A percentile compares a stretch with the other conserved stretches of the same genome.
Conservation (phyloP, 2,888 invertebrate species). For the Dryococelus australis region DNA sequence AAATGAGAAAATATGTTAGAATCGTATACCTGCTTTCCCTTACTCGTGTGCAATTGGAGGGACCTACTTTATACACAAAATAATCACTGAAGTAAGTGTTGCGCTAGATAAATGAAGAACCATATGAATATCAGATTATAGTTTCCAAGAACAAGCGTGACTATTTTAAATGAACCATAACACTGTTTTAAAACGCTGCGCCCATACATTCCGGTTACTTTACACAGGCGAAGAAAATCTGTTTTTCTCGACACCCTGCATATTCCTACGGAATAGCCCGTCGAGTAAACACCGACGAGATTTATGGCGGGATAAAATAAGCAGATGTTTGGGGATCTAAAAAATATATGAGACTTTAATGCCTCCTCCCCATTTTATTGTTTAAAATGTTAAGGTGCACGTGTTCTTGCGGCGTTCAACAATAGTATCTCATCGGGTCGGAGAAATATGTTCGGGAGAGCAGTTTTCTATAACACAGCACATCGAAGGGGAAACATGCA, state of each 20-base stretch:
- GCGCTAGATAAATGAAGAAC: too few species aligned
- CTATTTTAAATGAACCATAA: too few species aligned
- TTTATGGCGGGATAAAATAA: neutral
- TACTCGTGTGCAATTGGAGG: too few species aligned
- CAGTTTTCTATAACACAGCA: neutral
- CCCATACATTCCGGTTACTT: neutral
- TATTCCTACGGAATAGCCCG: neutral
- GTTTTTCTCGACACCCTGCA: neutral
- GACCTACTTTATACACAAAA: too few species aligned
- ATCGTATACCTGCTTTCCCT: too few species aligned
- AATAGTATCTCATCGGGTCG: neutral
- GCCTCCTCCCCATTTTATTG: neutral
- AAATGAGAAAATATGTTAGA: too few species aligned
- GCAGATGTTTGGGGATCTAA: neutral
- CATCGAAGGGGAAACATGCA: neutral
- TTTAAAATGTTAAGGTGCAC: neutral
- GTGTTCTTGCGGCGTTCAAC: neutral
- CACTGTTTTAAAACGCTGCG: neutral
- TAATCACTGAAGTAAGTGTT: too few species aligned
- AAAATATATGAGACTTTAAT: constrained; percentile 16
- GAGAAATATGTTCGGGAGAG: neutral
- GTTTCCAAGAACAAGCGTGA: too few species aligned
- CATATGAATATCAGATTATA: too few species aligned
- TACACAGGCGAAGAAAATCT: neutral
- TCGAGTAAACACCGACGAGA: neutral